These are phyloP conservation scores for Synanthedon vespiformis DNA, from an alignment of 2,888 invertebrate genomes.

Conservation along the genomic window DNA sequence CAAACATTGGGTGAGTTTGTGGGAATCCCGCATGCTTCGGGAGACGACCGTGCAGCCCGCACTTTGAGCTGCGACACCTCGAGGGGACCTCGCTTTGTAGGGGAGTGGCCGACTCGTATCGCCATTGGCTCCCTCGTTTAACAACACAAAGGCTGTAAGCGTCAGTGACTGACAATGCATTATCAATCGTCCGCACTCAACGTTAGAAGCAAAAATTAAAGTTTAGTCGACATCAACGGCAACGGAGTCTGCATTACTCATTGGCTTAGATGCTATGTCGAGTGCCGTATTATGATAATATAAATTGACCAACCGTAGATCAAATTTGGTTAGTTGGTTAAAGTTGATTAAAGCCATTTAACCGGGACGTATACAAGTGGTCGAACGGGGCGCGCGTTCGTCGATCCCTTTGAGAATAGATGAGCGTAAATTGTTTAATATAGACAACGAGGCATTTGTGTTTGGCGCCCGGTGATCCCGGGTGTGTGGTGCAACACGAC, in stretches of 20 bases:
- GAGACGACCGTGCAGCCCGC: constrained; percentile 16
- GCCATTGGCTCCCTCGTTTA: constrained; percentile 32
- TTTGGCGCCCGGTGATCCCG: constrained; percentile 23
- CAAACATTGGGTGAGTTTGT: constrained; percentile 52
- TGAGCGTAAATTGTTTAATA: constrained; percentile 67
- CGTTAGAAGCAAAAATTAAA: constrained; percentile 38
- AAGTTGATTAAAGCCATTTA: constrained; percentile 72
- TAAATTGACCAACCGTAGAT: constrained; percentile 71
- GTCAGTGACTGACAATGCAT: constrained; percentile 30
- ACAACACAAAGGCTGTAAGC: constrained; percentile 31
- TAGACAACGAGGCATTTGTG: constrained; percentile 28
- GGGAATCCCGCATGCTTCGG: constrained; percentile 62
- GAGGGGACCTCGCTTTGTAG: constrained; percentile 8
- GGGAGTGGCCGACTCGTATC: constrained; percentile 30
- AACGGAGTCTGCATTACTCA: constrained; percentile 32
- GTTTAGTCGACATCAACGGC: constrained; percentile 15
- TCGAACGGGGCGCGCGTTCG: constrained; percentile 62
- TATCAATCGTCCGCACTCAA: constrained; percentile 27
- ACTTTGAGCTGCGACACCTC: constrained; percentile 17
- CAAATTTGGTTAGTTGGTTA: constrained; percentile 71
- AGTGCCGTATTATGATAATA: constrained; percentile 64
- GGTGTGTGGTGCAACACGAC: constrained; percentile 9
- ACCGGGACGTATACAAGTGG: constrained; percentile 62
- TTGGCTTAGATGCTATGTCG: constrained; percentile 39
- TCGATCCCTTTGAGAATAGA: constrained; percentile 59